Base-by-base conservation (phyloP, 2,797 vertebrate genomes). In the Sciaenops ocellatus region DNA sequence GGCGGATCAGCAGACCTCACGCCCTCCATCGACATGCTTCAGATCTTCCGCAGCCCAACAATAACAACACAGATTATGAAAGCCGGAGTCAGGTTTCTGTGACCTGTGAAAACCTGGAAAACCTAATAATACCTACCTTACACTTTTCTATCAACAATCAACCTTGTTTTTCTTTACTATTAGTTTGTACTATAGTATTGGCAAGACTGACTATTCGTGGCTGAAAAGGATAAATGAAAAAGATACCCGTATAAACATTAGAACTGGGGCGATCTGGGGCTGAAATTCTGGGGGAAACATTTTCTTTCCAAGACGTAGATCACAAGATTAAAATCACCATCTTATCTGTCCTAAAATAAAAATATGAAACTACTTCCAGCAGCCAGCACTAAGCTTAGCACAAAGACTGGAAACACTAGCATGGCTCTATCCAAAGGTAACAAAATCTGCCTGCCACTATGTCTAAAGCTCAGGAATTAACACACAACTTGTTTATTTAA, bases 1-100 rank as follows among this genome's bases (percentile, higher is more conserved):
- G 69, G 63, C 44, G 76, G 79, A 63, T 74, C 77, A 64, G 44
- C 59, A n/a, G 65, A 57, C 47, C 16, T 75, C 13, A 38, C n/a
- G 3, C 61, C 67, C 69, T 41, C 22, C 41, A 6, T 48, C 15
- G 24, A 63, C 71, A 76, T 57, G 64, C 77, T 46, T 76, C 50
- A 76, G 71, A 76, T 78, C 56, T 69, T 47, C 38, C 7, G 63
- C 10, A 18, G 69, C 24, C 44, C 28, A 8, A 22, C 63, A 6
- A 20, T 22, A 60, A 54, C 67, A 69, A 34, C 52, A 2, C 28
- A 17, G 4, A 72, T 52, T 68, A 66, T 22, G 15, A 56, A 62
- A 11, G 9, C 5, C 9, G 52, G 68, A 72, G 57, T 80, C 67
- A 4, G 34, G 63, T 76, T 83, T 59, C 80, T 51, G 1, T 28